Conservation (phyloP, 2,113 vertebrate species). For the Heliornis fulica region DNA sequence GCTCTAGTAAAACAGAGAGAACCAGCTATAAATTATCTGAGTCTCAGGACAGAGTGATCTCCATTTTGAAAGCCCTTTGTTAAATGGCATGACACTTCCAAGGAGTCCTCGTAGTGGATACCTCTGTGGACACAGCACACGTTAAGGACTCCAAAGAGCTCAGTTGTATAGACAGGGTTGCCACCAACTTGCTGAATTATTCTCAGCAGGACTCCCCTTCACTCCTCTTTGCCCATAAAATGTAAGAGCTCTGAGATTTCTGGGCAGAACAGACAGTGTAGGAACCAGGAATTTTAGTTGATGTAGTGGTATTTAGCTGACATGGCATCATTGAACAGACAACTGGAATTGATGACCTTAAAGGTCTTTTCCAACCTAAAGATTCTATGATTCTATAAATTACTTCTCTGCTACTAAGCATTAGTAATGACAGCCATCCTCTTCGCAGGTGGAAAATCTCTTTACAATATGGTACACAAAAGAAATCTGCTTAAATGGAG, state of each 20-base stretch:
- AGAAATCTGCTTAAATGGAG: background rate
- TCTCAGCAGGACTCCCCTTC: background rate
- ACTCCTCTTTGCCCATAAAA: background rate
- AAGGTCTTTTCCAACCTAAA: too few species aligned
- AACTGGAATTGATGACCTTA: too few species aligned
- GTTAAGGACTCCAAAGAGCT: background rate
- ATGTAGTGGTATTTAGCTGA: too few species aligned
- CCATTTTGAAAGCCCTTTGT: background rate
- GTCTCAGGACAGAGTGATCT: background rate
- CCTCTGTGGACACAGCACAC: rapidly evolving
- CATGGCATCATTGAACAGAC: too few species aligned
- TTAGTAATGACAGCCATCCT: background rate
- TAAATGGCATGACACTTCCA: background rate
- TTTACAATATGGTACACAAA: background rate
- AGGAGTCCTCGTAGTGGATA: background rate
- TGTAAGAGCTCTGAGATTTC: background rate
- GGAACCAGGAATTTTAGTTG: background rate
- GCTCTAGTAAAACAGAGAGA: background rate
- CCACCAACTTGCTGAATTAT: background rate
- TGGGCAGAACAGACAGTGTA: background rate
- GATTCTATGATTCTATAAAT: background rate
- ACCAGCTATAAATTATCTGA: constrained; percentile 1
- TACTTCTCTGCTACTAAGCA: background rate
- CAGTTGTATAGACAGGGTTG: background rate
- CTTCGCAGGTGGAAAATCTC: background rate